Evolutionary conservation across 2,113 vertebrate genomes (phyloP).

Genomic region (Manacus vitellinus): DNA sequence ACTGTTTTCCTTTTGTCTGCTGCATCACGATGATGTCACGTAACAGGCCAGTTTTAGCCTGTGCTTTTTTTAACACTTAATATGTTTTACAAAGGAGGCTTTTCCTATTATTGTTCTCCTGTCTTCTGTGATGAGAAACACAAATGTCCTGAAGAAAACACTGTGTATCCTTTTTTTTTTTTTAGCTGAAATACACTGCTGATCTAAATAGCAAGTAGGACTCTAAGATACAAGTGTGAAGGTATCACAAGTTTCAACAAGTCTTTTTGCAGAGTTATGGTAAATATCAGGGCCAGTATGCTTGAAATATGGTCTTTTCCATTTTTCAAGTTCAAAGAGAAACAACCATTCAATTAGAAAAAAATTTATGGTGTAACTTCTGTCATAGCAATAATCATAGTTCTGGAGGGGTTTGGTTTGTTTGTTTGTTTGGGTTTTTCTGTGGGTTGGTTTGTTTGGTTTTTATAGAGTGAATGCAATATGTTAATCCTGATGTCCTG

Average conservation of each 20-base stretch:
- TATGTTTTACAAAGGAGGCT: neutral
- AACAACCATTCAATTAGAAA: neutral
- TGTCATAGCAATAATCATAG: neutral
- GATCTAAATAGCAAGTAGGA: neutral
- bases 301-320: neutral
- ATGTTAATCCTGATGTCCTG: neutral
- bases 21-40: neutral
- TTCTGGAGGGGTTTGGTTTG: neutral
- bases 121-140: slow-evolving; percentile 20
- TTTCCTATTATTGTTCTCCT: slow-evolving; percentile 51
- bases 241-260: neutral
- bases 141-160: neutral
- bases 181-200: neutral
- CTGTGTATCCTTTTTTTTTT: neutral
- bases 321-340: neutral
- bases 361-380: neutral
- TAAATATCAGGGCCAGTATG: neutral
- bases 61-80: neutral
- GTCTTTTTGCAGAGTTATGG: neutral
- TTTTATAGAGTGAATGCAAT: neutral
- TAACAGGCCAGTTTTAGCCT: neutral
- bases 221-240: neutral
- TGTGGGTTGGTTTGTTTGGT: neutral
- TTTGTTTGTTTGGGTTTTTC: neutral
- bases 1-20: neutral